Conservation (phyloP, 2,113 vertebrate genomes). For the Sardina pilchardus region DNA sequence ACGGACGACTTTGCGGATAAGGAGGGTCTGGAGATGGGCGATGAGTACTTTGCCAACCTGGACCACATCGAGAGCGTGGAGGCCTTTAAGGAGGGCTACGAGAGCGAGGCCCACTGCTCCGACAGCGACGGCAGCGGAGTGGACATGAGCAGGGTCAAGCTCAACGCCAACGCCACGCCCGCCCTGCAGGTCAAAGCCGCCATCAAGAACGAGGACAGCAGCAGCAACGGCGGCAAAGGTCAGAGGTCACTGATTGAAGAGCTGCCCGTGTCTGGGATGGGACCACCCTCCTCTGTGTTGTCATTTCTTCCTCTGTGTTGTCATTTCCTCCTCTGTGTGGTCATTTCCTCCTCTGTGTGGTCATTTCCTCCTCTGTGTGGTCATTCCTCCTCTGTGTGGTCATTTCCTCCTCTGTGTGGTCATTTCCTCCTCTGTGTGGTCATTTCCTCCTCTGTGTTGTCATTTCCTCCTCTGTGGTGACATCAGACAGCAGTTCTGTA, state of each 20-base stretch:
- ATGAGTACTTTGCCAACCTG: slow-evolving; percentile 96
- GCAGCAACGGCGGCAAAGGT: slow-evolving; percentile 50
- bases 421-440: background rate
- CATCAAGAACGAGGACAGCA: slow-evolving; percentile 51
- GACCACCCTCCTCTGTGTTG: background rate
- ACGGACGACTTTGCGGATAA: slow-evolving; percentile 97
- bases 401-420: background rate
- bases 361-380: background rate
- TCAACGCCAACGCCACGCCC: slow-evolving; percentile 58
- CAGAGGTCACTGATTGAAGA: slow-evolving; percentile 10
- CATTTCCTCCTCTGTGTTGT: background rate
- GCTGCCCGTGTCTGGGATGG: background rate
- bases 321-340: too few species aligned
- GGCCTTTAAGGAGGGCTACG: slow-evolving; percentile 97
- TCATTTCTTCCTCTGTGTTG: background rate
- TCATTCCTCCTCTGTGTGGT: background rate
- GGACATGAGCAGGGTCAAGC: slow-evolving; percentile 78
- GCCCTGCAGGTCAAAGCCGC: slow-evolving; percentile 55
- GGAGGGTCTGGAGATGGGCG: slow-evolving; percentile 95
- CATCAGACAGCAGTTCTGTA: too few species aligned
- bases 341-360: too few species aligned
- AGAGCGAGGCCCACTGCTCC: slow-evolving; percentile 90
- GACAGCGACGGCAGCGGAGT: slow-evolving; percentile 93
- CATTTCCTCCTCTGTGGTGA: background rate
- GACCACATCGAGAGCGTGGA: slow-evolving; percentile 99